A percentile compares a stretch with the other conserved stretches of the same genome.
Conservation (phyloP, 2,888 invertebrate species). For the Odontocerum albicorne region DNA sequence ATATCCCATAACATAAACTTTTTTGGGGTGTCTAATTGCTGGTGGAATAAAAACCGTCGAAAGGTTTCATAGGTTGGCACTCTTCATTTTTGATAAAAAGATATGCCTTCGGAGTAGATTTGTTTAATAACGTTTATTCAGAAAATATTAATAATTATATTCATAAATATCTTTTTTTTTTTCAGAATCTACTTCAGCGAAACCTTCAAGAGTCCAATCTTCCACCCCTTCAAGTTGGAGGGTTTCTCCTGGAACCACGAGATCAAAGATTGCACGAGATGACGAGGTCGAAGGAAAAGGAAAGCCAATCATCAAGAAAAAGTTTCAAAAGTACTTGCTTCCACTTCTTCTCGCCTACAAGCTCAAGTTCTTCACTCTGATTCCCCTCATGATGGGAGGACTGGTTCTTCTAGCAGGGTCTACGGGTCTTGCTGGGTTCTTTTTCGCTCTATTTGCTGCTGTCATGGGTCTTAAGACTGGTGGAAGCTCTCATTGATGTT, state of each 20-base stretch:
- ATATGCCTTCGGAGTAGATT: too few relatives aligned
- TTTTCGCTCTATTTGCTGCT: slow-evolving; percentile 84
- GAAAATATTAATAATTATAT: too few relatives aligned
- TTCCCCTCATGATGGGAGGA: slow-evolving; percentile 74
- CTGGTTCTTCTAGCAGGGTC: slow-evolving; percentile 73
- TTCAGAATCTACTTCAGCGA: slow-evolving; percentile 3
- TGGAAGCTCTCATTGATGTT: slow-evolving; percentile 24
- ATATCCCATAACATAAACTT: too few relatives aligned
- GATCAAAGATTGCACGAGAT: not conserved
- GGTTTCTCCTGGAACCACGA: not conserved
- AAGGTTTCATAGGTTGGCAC: too few relatives aligned
- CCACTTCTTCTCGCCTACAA: slow-evolving; percentile 81
- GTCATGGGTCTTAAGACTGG: slow-evolving; percentile 67
- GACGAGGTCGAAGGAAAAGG: slow-evolving; percentile 33
- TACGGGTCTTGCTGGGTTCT: slow-evolving; percentile 82
- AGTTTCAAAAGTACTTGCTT: slow-evolving; percentile 69
- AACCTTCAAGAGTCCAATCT: not conserved
- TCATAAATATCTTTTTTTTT: not conserved
- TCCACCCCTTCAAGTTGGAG: not conserved
- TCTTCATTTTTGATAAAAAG: too few relatives aligned
- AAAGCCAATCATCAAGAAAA: slow-evolving; percentile 56
- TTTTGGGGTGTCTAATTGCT: too few relatives aligned
- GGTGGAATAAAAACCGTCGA: too few relatives aligned
- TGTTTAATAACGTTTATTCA: too few relatives aligned
- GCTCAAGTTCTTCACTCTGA: slow-evolving; percentile 76